Conservation (phyloP, 2,113 vertebrate species). For the Bos indicus region DNA sequence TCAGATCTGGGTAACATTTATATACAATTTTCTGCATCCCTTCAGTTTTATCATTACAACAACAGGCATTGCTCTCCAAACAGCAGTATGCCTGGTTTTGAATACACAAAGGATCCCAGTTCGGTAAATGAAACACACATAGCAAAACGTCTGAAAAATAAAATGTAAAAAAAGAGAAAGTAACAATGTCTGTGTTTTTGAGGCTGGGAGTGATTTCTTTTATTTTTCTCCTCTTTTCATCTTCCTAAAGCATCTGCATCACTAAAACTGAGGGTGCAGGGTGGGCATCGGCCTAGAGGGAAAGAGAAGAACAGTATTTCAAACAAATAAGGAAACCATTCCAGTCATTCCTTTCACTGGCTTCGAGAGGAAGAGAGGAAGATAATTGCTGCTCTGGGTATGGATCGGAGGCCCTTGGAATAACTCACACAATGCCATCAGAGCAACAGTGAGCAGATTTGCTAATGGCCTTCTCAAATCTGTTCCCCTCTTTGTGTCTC, state of each 20-base stretch:
- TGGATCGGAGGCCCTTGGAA: neutral
- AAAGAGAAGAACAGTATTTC: neutral
- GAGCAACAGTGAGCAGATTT: neutral
- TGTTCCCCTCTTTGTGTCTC: neutral
- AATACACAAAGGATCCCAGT: neutral
- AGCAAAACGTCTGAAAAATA: neutral
- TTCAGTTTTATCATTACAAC: neutral
- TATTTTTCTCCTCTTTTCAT: neutral
- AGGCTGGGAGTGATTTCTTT: neutral
- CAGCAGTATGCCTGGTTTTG: neutral
- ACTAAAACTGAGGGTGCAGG: neutral
- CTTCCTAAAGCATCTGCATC: neutral
- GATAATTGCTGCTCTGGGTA: accelerated
- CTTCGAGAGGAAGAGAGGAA: neutral
- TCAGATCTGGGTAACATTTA: neutral
- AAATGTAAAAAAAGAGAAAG: neutral
- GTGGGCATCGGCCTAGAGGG: neutral
- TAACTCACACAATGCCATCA: neutral
- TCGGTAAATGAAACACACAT: neutral
- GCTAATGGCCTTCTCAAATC: neutral
- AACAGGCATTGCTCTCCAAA: neutral
- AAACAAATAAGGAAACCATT: neutral
- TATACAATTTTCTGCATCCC: neutral
- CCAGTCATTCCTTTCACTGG: accelerated
- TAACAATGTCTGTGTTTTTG: neutral